These are phyloP conservation scores for Vicugna pacos DNA, from an alignment of 2,113 vertebrate genomes.

Conservation along the genomic window DNA sequence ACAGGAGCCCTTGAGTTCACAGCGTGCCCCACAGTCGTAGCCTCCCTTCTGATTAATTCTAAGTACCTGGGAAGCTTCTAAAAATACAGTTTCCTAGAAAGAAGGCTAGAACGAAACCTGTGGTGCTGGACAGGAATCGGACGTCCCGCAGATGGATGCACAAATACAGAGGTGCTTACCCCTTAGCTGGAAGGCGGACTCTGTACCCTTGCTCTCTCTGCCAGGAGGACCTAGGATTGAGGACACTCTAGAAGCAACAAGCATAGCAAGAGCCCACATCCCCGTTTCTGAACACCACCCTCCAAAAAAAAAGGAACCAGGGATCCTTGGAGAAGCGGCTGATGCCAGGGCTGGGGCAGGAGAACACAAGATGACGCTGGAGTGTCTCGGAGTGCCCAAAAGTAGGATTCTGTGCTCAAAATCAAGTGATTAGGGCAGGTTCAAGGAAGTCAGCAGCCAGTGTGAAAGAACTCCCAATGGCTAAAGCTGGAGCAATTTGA, in stretches of 20 bases:
- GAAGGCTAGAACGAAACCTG: background rate
- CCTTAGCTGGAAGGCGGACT: background rate
- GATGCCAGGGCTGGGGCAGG: background rate
- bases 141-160: background rate
- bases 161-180: background rate
- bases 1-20: background rate
- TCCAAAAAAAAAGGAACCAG: background rate
- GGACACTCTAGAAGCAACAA: background rate
- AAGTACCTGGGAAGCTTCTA: background rate
- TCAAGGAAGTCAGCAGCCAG: background rate
- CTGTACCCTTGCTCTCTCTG: background rate
- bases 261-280: background rate
- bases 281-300: background rate
- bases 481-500: background rate
- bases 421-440: background rate
- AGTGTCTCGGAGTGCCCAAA: background rate
- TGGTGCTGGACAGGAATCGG: background rate
- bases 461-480: background rate
- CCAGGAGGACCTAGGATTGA: background rate
- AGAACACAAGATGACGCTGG: background rate
- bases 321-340: background rate
- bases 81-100: background rate
- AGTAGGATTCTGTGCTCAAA: background rate
- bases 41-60: background rate
- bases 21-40: background rate